phyloP scores from a whole-genome alignment of 1,140 invertebrate genomes.

The Calosoma granatense region DNA sequence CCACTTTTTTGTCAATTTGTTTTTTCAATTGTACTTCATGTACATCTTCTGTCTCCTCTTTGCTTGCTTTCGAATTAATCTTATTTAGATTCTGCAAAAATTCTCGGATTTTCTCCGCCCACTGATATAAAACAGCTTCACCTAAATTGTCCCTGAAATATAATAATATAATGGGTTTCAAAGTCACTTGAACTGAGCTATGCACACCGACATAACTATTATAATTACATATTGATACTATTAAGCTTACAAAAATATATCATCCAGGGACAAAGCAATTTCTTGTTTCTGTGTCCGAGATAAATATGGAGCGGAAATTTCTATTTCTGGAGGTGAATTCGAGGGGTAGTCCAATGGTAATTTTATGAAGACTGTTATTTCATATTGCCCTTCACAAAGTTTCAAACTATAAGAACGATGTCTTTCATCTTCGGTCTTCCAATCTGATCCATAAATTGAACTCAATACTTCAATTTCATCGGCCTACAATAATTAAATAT shows the following conservation, averaged over 20 bases:
- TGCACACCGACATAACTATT: too few species aligned
- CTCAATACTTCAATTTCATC: conserved; percentile 66
- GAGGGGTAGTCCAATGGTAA: conserved; percentile 54
- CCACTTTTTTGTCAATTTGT: conserved; percentile 10
- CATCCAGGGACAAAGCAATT: conserved; percentile 46
- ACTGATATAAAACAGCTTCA: conserved; percentile 61
- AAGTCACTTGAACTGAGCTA: too few species aligned
- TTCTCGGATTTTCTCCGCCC: conserved; percentile 64
- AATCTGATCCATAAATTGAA: conserved; percentile 67
- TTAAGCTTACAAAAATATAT: conserved; percentile 61
- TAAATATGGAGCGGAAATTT: conserved; percentile 64
- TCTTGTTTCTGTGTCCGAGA: conserved; percentile 42
- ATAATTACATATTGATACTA: too few species aligned
- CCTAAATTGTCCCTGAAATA: conserved; percentile 54
- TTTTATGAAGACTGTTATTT: conserved; percentile 46
- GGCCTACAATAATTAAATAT: conserved; percentile 39
- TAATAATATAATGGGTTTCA: too few species aligned
- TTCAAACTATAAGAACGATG: conserved; percentile 45
- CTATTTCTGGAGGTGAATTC: conserved; percentile 52
- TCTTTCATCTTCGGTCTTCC: conserved; percentile 49
- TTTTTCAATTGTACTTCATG: conserved; percentile 15
- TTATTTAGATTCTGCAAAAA: conserved; percentile 23
- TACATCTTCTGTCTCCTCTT: conserved; percentile 30
- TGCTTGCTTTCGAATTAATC: neutral
- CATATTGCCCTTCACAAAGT: conserved; percentile 38